Percentiles rank a stretch among this genome's conserved stretches.
These are phyloP conservation scores for Cloeon dipterum DNA, from an alignment of 2,888 invertebrate species.

Conservation along the genomic window DNA sequence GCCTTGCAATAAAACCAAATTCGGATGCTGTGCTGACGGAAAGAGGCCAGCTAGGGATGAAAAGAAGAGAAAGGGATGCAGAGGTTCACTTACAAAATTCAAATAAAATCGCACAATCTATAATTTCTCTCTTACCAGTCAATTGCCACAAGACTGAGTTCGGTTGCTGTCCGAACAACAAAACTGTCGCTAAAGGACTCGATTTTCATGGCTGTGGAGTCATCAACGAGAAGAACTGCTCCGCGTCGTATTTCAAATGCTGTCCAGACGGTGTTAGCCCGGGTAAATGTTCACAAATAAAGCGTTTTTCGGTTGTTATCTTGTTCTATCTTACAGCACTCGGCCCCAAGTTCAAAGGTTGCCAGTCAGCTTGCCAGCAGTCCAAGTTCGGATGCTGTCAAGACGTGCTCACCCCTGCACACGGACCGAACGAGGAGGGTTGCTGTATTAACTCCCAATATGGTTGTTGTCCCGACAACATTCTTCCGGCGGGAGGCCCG, in stretches of 20 bases:
- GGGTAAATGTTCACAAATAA: constrained; percentile 19
- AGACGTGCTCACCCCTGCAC: constrained; percentile 62
- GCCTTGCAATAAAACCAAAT: constrained; percentile 26
- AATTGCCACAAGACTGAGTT: constrained; percentile 27
- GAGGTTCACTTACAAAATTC: too few relatives aligned
- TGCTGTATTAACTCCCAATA: constrained; percentile 47
- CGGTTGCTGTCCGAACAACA: constrained; percentile 60
- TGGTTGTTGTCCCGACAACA: constrained; percentile 85
- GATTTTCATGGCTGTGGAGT: constrained; percentile 29
- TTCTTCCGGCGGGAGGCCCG: constrained; percentile 57
- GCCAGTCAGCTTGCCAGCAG: constrained; percentile 39
- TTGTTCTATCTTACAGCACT: constrained; percentile 19
- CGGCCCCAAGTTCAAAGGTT: constrained; percentile 50
- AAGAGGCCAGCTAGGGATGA: constrained; percentile 30
- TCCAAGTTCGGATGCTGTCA: constrained; percentile 68
- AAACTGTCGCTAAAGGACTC: constrained; percentile 33
- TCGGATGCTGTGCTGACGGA: constrained; percentile 56
- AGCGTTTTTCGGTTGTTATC: not conserved
- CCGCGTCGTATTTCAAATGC: constrained; percentile 22
- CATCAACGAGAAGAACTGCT: constrained; percentile 14
- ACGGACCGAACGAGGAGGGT: constrained; percentile 61
- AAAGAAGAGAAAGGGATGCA: too few relatives aligned
- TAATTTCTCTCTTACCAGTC: too few relatives aligned
- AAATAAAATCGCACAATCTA: too few relatives aligned
- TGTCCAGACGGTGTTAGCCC: constrained; percentile 30